A percentile compares a stretch with the other conserved stretches of the same genome.
Evolutionary conservation across 2,888 invertebrate genomes (phyloP).

Genomic region (Troides helena): DNA sequence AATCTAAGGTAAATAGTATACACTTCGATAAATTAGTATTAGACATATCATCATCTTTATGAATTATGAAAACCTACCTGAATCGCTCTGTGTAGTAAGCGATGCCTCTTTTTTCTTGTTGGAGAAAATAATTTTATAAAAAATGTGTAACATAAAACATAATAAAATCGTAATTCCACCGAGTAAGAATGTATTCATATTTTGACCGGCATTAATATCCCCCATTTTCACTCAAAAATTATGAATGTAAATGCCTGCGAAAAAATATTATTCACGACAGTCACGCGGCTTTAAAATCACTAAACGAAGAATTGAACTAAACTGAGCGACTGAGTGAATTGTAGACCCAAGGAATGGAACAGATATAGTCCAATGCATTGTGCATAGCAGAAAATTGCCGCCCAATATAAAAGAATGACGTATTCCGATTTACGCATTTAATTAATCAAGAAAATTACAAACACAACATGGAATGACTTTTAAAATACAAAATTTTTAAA

Average conservation of each 20-base stretch:
- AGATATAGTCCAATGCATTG: neutral
- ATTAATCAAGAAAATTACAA: neutral
- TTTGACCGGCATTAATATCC: constrained; percentile 62
- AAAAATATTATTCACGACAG: constrained; percentile 46
- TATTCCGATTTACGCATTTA: constrained; percentile 13
- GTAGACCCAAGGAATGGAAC: constrained; percentile 22
- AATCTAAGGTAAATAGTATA: neutral
- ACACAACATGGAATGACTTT: neutral
- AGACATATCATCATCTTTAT: neutral
- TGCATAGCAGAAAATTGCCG: constrained; percentile 9
- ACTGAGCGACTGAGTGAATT: constrained; percentile 31
- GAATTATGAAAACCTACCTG: constrained; percentile 50
- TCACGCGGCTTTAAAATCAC: constrained; percentile 63
- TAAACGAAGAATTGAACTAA: constrained; percentile 40
- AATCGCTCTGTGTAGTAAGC: constrained; percentile 61
- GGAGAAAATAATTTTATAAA: constrained; percentile 63
- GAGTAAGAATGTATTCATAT: constrained; percentile 52
- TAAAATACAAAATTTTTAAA: neutral
- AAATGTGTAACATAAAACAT: constrained; percentile 63
- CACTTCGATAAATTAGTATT: neutral
- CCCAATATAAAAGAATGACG: constrained; percentile 27
- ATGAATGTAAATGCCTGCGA: constrained; percentile 42
- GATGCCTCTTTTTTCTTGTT: constrained; percentile 61
- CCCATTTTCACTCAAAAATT: constrained; percentile 72
- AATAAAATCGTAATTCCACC: constrained; percentile 54